Evolutionary conservation across 1,140 invertebrate species (phyloP).

Genomic region (Dendroctonus ponderosae): DNA sequence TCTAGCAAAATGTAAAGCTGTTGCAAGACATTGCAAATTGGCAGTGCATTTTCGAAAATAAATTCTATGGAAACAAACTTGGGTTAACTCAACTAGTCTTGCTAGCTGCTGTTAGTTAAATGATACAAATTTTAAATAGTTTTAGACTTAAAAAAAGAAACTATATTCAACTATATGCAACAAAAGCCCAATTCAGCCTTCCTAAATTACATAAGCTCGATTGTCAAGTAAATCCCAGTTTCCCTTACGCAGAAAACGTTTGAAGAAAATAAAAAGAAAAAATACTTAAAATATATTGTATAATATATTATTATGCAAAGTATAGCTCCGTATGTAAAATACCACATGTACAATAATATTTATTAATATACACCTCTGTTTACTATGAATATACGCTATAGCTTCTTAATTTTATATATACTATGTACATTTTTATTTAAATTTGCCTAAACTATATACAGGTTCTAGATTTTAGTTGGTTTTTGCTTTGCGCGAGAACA

Average conservation of each 20-base stretch:
- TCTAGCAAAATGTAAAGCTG: too few species aligned
- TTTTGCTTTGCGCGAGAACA: slow-evolving; percentile 17
- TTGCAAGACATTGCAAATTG: too few species aligned
- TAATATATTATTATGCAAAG: slow-evolving; percentile 43
- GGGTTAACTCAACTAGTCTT: too few species aligned
- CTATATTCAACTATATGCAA: too few species aligned
- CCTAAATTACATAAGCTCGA: too few species aligned
- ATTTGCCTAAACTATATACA: slow-evolving; percentile 46
- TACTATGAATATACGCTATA: slow-evolving; percentile 31
- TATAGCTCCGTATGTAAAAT: slow-evolving; percentile 46
- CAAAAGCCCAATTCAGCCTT: too few species aligned
- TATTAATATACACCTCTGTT: slow-evolving; percentile 39
- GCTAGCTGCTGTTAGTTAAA: too few species aligned
- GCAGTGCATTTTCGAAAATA: too few species aligned
- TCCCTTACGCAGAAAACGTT: slow-evolving; percentile 47
- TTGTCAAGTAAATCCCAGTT: slow-evolving; percentile 1
- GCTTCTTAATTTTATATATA: slow-evolving; percentile 35
- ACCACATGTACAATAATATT: slow-evolving; percentile 43
- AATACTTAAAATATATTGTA: slow-evolving; percentile 40
- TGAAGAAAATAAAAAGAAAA: slow-evolving; percentile 41
- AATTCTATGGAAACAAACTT: too few species aligned
- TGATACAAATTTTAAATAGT: too few species aligned
- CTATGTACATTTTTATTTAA: slow-evolving; percentile 38
- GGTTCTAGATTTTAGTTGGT: slow-evolving; percentile 34
- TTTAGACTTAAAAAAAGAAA: too few species aligned